These are phyloP conservation scores for Heterodera carotae DNA, from an alignment of 1,140 invertebrate species.

Conservation along the genomic window DNA sequence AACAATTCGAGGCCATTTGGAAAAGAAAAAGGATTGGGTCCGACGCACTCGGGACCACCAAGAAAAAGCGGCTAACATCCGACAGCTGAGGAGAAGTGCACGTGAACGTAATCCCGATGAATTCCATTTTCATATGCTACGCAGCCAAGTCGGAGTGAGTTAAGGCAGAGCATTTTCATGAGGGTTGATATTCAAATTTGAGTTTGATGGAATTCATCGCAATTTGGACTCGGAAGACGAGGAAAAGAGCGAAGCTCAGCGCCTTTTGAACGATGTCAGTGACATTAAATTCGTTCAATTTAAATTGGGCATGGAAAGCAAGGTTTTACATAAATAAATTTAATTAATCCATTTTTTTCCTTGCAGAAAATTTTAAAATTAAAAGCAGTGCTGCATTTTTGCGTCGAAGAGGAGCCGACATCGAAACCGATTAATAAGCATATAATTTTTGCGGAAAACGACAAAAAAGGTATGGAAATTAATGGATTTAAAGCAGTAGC, in stretches of 20 bases:
- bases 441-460: slow-evolving; percentile 78
- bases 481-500: background rate
- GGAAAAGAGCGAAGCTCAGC: slow-evolving; percentile 77
- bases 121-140: slow-evolving; percentile 97
- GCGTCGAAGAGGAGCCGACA: background rate
- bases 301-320: slow-evolving; percentile 81
- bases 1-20: slow-evolving; percentile 69
- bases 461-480: slow-evolving; percentile 69
- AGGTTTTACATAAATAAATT: slow-evolving; percentile 66
- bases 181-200: slow-evolving; percentile 28
- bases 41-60: slow-evolving; percentile 73
- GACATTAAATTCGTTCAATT: slow-evolving; percentile 85
- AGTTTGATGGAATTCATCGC: slow-evolving; percentile 72
- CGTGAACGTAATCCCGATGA: slow-evolving; percentile 95
- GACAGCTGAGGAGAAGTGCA: slow-evolving; percentile 80
- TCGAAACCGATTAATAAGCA: slow-evolving; percentile 80
- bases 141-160: slow-evolving; percentile 76
- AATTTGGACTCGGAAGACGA: slow-evolving; percentile 72
- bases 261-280: slow-evolving; percentile 85
- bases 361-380: slow-evolving; percentile 79
- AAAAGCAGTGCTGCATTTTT: slow-evolving; percentile 76
- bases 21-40: slow-evolving; percentile 95
- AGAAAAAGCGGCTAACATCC: slow-evolving; percentile 79
- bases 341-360: slow-evolving; percentile 13
- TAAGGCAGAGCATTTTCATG: too few species aligned